Base-by-base conservation (phyloP, 1,140 invertebrate genomes). In the Idris sp. region DNA sequence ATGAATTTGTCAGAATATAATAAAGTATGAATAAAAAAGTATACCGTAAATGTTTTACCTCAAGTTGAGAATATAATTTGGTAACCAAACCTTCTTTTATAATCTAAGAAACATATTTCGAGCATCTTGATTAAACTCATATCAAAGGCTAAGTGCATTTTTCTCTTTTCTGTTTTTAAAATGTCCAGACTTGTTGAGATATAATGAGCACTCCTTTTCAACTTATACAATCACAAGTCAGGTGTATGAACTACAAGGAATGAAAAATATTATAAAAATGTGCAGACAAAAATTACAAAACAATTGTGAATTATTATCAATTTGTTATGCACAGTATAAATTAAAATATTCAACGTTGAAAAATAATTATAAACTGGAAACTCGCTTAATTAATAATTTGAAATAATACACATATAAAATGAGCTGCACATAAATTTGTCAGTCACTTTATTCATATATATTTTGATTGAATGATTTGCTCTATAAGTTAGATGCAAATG, bases 181-280 rank as follows among this genome's bases (percentile, higher is more conserved):
- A 54, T 65, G 61, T 65, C 61, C 49, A 65, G 49, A 65, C 48
- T 54, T 44, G 40, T 54, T 54, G 49, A 65, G 16, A 46, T 65
- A 54, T 65, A 65, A 65, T 65, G 49, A 65, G 30, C 28, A 38
- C 41, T 46, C 22, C 31, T 65, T 65, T 54, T 65, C 14, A 54
- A 48, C 49, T 38, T 65, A n/a, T n/a, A 31, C 41, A 31, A 54
- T 64, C 40, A 9, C 15, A 51, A 62, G 11, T 51, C 19, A 43
- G 46, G 33, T 53, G 59, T 51, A 22, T 36, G 22, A 41, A 62
- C 15, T 62, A 62, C 40, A 49, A 26, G 19, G 19, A 22, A n/a
- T n/a, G n/a, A n/a, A n/a, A n/a, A n/a, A n/a, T n/a, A n/a, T n/a
- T n/a, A n/a, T n/a, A n/a, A n/a, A n/a, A n/a, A n/a, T n/a, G n/a